Percentiles rank a stretch among this genome's conserved stretches.
phyloP scores from a whole-genome alignment of 2,888 invertebrate genomes.

The Thera britannica region DNA sequence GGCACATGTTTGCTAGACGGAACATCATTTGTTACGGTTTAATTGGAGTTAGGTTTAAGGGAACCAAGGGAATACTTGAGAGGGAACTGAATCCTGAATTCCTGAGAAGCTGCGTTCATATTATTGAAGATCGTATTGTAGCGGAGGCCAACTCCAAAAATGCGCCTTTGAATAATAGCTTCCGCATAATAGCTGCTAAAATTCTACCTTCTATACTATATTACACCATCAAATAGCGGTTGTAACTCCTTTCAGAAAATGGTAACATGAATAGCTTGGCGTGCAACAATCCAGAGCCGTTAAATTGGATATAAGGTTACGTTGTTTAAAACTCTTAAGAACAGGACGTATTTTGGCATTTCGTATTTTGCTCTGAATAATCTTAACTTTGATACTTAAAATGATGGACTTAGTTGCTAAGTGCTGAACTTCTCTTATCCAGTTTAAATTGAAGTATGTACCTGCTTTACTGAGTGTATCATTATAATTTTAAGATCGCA shows the following conservation, averaged over 20 bases:
- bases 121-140: neutral
- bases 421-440: constrained; percentile 6
- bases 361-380: constrained; percentile 29
- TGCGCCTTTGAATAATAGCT: neutral
- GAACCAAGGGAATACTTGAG: constrained; percentile 51
- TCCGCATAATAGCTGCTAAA: neutral
- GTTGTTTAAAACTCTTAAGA: constrained; percentile 34
- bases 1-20: constrained; percentile 46
- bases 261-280: constrained; percentile 35
- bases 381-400: constrained; percentile 36
- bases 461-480: neutral
- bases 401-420: constrained; percentile 26
- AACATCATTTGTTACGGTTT: constrained; percentile 53
- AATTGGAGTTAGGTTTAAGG: constrained; percentile 50
- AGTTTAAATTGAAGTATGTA: neutral
- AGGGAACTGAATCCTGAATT: constrained; percentile 32
- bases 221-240: neutral
- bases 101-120: neutral
- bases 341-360: constrained; percentile 28
- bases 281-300: constrained; percentile 44
- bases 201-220: neutral
- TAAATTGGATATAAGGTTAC: constrained; percentile 48
- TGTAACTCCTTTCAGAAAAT: neutral
- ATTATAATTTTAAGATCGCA: neutral
- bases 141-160: neutral